Evolutionary conservation across 2,113 vertebrate species (phyloP), one percentile per base, ranked within the genome.

Genomic region (Patagioenas fasciata): DNA sequence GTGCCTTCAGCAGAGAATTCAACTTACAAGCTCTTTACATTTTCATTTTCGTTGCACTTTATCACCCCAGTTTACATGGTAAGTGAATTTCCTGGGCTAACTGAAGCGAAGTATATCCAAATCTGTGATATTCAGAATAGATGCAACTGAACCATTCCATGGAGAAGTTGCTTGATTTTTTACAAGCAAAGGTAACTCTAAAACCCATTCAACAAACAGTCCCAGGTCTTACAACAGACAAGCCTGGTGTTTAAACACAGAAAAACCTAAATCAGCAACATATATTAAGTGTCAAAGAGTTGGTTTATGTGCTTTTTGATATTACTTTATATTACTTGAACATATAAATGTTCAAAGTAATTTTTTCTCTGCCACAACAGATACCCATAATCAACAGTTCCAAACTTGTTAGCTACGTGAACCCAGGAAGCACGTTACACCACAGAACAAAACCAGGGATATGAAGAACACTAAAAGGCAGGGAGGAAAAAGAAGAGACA

Each of bases 1-100:
- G 1, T 71, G 85, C 56, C 82, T 86, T 83, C 53, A 90, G 82
- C 72, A 93, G 67, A 60, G 78, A 94, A 93, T 36, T 85, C 21
- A 4, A 64, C 82, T 92, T 72, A 38, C 26, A 64, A 36, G 26
- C 57, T 64, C 85, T 69, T 81, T 62, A 72, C 32, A 72, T 86
- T 81, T 81, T 86, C 57, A 16, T 38, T 90, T 82, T 75, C 74
- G 86, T 81, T 84, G 28, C 44, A 70, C 24, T 62, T 15, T n/a
- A 1, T 29, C 77, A 78, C 24, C 14, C 14, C n/a, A 60, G 38
- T 87, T 89, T 25, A 75, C 23, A 72, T 8, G 21, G 31, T 73
- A 77, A 40, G 31, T 28, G 31, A 44, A 69, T 72, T 71, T 57
- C 69, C 0, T 38, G 17, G 26, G 26, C 14, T 80, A 64, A 88